phyloP scores from a whole-genome alignment of 2,797 vertebrate species.

The Muscicapa striata region DNA sequence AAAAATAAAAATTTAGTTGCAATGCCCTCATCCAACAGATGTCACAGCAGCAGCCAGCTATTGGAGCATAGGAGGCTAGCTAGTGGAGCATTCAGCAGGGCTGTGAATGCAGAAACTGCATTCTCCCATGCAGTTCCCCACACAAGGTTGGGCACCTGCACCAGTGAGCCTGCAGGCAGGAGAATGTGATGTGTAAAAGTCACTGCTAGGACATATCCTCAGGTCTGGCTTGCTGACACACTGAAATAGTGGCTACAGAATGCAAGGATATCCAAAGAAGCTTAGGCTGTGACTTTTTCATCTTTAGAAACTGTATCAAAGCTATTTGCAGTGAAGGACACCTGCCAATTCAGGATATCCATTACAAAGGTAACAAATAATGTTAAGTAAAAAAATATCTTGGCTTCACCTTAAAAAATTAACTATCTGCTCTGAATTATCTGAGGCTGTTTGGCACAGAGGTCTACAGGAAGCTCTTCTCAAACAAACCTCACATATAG shows the following conservation, averaged over 20 bases:
- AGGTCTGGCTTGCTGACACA: background rate
- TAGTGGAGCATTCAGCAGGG: background rate
- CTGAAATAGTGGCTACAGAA: background rate
- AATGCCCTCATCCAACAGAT: accelerated
- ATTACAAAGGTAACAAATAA: background rate
- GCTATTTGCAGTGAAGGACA: background rate
- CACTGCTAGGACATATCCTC: background rate
- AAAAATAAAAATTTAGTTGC: background rate
- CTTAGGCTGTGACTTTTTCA: background rate
- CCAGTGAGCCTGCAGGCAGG: background rate
- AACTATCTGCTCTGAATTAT: background rate
- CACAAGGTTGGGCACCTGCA: background rate
- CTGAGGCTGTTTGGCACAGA: background rate
- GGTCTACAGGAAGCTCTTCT: background rate
- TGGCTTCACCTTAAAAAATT: background rate
- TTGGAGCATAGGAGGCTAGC: background rate
- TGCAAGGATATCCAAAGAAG: background rate
- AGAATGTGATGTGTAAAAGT: background rate
- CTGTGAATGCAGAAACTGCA: background rate
- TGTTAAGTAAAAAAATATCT: background rate
- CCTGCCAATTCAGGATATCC: background rate
- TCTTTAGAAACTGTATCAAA: background rate
- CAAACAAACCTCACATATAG: background rate
- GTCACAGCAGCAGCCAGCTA: background rate
- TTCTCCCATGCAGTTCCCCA: background rate